A percentile compares a stretch with the other conserved stretches of the same genome.
These are phyloP conservation scores for Egretta garzetta DNA, from an alignment of 2,113 vertebrate species.

Conservation along the genomic window DNA sequence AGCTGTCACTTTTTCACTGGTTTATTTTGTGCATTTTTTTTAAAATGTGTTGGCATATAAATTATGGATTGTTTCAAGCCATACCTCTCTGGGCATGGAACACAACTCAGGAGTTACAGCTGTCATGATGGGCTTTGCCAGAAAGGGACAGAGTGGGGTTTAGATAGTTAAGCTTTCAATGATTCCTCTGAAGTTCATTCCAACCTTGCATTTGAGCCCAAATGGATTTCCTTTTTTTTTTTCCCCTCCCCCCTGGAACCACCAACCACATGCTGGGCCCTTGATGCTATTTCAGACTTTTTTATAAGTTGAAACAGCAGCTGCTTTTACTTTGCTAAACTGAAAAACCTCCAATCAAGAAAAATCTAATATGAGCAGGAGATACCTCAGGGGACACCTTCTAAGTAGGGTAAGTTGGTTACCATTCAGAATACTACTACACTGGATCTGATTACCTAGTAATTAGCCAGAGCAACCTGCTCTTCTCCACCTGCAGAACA, in stretches of 20 bases:
- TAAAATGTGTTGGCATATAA: neutral
- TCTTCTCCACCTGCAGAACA: neutral
- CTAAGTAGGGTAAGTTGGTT: neutral
- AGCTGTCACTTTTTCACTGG: neutral
- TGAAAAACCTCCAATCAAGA: neutral
- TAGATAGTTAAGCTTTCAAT: neutral
- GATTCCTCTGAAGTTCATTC: neutral
- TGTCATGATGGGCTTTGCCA: neutral
- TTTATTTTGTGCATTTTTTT: neutral
- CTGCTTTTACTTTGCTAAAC: neutral
- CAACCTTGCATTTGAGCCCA: neutral
- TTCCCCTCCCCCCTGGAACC: neutral
- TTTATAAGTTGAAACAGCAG: neutral
- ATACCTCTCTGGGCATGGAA: neutral
- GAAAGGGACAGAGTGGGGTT: neutral
- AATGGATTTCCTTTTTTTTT: neutral
- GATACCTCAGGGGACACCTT: neutral
- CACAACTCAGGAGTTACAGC: neutral
- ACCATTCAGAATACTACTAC: neutral
- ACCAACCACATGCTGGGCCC: neutral
- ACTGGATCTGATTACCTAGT: neutral
- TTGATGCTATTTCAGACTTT: neutral
- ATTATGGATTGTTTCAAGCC: constrained; percentile 4
- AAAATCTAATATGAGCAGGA: neutral
- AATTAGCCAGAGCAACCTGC: neutral